These are phyloP conservation scores for Achatina immaculata DNA, from an alignment of 1,140 invertebrate species.

Conservation along the genomic window DNA sequence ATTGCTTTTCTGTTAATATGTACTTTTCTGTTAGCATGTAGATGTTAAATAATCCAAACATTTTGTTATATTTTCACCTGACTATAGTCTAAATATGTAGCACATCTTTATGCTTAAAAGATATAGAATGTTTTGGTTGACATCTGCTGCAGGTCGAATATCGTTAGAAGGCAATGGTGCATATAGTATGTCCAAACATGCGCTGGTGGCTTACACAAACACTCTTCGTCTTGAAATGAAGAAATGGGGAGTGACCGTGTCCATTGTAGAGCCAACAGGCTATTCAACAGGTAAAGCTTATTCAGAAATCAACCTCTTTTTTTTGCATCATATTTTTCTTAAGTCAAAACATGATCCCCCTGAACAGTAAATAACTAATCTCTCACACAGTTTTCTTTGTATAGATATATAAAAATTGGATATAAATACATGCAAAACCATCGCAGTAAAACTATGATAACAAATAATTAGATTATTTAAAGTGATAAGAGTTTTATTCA, in stretches of 20 bases:
- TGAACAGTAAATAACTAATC: background rate
- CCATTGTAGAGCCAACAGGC: constrained; percentile 81
- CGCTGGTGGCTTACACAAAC: constrained; percentile 83
- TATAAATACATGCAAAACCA: too few relatives aligned
- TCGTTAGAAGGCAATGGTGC: constrained; percentile 74
- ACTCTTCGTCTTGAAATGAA: constrained; percentile 86
- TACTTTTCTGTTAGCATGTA: too few relatives aligned
- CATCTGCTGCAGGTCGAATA: constrained; percentile 68
- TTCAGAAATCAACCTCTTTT: background rate
- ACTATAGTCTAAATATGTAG: too few relatives aligned
- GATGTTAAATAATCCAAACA: too few relatives aligned
- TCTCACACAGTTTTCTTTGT: background rate
- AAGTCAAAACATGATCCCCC: background rate
- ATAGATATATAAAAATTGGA: background rate
- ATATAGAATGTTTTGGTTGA: too few relatives aligned
- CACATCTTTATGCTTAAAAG: too few relatives aligned
- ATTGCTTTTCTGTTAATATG: too few relatives aligned
- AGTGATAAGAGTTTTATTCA: too few relatives aligned
- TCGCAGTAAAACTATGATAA: too few relatives aligned
- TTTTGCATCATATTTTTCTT: background rate
- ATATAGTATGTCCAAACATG: constrained; percentile 83
- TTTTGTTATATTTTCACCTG: too few relatives aligned
- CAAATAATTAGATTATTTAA: too few relatives aligned
- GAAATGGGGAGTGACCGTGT: constrained; percentile 81
- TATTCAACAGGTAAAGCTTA: constrained; percentile 74